phyloP scores from a whole-genome alignment of 1,140 invertebrate species.

The Achatina immaculata region DNA sequence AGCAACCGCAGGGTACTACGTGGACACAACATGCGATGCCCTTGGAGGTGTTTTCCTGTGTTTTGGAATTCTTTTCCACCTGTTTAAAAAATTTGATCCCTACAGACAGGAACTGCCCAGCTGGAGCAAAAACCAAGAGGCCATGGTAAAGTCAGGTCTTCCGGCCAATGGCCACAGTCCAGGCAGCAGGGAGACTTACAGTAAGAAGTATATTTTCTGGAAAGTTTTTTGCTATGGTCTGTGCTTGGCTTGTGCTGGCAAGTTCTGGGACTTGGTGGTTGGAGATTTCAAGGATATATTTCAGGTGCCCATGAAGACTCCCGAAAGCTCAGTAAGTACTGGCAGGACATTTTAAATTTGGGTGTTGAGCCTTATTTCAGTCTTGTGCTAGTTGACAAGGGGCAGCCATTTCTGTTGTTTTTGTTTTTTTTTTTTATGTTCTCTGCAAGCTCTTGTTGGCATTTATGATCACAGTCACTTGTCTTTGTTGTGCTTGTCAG shows the following conservation, averaged over 20 bases:
- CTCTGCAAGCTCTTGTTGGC: too few relatives aligned
- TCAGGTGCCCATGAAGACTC: slow-evolving; percentile 47
- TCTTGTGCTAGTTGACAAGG: too few relatives aligned
- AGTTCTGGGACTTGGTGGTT: slow-evolving; percentile 56
- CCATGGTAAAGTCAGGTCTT: slow-evolving; percentile 1
- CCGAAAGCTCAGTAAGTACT: slow-evolving; percentile 53
- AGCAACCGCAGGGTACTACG: slow-evolving; percentile 61
- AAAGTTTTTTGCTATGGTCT: slow-evolving; percentile 60
- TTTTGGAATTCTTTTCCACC: slow-evolving; percentile 57
- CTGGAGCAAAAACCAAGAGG: slow-evolving; percentile 36
- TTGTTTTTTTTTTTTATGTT: too few relatives aligned
- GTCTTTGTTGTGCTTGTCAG: too few relatives aligned
- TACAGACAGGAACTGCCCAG: slow-evolving; percentile 44
- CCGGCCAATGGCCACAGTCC: slow-evolving; percentile 42
- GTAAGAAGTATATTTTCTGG: slow-evolving; percentile 59
- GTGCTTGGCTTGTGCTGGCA: slow-evolving; percentile 51
- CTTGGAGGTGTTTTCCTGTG: slow-evolving; percentile 57
- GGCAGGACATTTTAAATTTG: too few relatives aligned
- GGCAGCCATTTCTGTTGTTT: too few relatives aligned
- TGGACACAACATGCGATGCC: slow-evolving; percentile 62
- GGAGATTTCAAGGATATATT: slow-evolving; percentile 51
- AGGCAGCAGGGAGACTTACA: slow-evolving; percentile 40
- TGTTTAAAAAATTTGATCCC: slow-evolving; percentile 55
- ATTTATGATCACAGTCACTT: too few relatives aligned
- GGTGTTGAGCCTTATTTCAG: too few relatives aligned